Evolutionary conservation across 2,797 vertebrate species (phyloP).

Genomic region (Tauraco hartlaubi): DNA sequence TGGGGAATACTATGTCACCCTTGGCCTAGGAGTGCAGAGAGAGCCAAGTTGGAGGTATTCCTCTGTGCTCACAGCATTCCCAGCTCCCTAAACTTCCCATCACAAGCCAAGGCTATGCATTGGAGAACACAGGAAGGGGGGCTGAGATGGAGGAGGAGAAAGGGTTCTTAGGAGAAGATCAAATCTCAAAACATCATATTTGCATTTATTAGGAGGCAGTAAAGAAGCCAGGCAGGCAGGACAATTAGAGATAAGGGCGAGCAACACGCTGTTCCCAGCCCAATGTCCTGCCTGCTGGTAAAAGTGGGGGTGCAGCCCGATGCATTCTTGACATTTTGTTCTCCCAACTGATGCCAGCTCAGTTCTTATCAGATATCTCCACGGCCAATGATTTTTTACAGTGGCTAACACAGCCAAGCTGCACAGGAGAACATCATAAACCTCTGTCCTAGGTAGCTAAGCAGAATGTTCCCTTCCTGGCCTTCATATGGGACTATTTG

Average conservation of each 20-base stretch:
- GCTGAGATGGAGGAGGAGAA: background rate
- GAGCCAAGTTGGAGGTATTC: background rate
- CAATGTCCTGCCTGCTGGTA: conserved; percentile 10
- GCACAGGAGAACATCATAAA: conserved; percentile 30
- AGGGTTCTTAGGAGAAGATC: background rate
- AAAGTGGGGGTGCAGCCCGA: conserved; percentile 15
- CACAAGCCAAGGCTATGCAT: background rate
- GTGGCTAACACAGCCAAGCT: background rate
- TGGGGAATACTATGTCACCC: background rate
- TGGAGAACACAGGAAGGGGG: background rate
- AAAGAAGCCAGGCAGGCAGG: conserved; percentile 29
- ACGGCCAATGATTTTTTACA: conserved; percentile 48
- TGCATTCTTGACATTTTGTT: conserved; percentile 72
- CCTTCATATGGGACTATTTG: background rate
- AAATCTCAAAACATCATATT: background rate
- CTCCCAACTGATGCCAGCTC: conserved; percentile 51
- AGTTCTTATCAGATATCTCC: conserved; percentile 65
- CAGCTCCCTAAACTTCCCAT: background rate
- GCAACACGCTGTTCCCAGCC: conserved; percentile 38
- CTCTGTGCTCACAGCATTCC: background rate
- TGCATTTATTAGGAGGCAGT: conserved; percentile 21
- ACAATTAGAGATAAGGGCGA: conserved; percentile 31
- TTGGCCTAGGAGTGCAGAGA: background rate
- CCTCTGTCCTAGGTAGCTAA: background rate
- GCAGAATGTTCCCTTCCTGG: conserved; percentile 14